A percentile compares a stretch with the other conserved stretches of the same genome.
Evolutionary conservation across 2,797 vertebrate genomes (phyloP).

Genomic region (Ceryle rudis): DNA sequence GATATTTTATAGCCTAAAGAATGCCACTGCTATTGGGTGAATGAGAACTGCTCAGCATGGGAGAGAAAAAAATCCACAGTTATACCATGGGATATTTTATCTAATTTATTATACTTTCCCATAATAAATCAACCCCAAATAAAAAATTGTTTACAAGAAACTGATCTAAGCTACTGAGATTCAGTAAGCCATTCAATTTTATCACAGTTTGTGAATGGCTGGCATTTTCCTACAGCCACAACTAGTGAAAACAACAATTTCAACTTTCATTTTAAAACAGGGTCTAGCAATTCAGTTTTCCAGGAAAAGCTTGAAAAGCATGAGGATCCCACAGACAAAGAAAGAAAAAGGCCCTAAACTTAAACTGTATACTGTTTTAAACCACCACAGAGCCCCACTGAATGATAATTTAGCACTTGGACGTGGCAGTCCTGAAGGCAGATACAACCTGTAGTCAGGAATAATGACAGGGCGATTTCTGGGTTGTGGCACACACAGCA

Average conservation of each 20-base stretch:
- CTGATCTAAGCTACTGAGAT: background rate
- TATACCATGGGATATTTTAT: background rate
- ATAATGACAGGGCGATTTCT: background rate
- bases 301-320: background rate
- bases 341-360: background rate
- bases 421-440: background rate
- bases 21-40: fast-evolving
- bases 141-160: background rate
- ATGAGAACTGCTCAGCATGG: background rate
- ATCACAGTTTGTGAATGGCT: background rate
- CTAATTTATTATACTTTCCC: background rate
- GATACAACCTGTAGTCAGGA: background rate
- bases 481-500: fast-evolving
- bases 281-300: background rate
- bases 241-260: background rate
- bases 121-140: background rate
- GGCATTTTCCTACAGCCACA: background rate
- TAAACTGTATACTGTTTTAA: background rate
- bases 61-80: background rate
- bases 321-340: background rate
- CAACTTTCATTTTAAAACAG: background rate
- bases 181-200: background rate
- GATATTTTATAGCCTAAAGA: background rate
- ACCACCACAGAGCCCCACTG: background rate
- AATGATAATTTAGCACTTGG: background rate